phyloP scores from a whole-genome alignment of 1,140 invertebrate species.

The Calycopis cecrops region DNA sequence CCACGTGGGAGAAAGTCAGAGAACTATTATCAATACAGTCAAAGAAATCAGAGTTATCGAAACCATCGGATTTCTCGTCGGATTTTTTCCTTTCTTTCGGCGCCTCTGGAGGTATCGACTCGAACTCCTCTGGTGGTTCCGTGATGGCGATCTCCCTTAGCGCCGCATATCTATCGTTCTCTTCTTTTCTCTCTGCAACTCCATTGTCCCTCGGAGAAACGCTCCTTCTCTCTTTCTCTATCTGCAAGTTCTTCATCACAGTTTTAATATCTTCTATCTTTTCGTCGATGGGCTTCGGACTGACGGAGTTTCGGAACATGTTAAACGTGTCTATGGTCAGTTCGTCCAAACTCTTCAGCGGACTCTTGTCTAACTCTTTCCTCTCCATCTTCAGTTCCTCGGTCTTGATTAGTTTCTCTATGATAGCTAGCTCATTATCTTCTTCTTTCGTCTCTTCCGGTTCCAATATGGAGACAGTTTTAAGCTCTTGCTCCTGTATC shows the following conservation, averaged over 20 bases:
- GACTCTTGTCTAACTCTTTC: slow-evolving; percentile 50
- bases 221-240: slow-evolving; percentile 57
- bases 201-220: slow-evolving; percentile 60
- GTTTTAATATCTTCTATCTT: slow-evolving; percentile 73
- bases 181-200: slow-evolving; percentile 54
- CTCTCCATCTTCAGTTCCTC: slow-evolving; percentile 36
- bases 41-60: slow-evolving; percentile 73
- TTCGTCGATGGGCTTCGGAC: slow-evolving; percentile 62
- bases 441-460: slow-evolving; percentile 63
- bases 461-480: slow-evolving; percentile 73
- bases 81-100: slow-evolving; percentile 68
- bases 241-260: slow-evolving; percentile 70
- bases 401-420: slow-evolving; percentile 43
- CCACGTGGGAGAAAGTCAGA: slow-evolving; percentile 64
- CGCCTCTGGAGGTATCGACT: slow-evolving; percentile 65
- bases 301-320: slow-evolving; percentile 63
- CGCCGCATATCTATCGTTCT: slow-evolving; percentile 82
- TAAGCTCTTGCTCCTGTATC: slow-evolving; percentile 83
- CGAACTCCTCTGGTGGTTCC: slow-evolving; percentile 76
- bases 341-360: slow-evolving; percentile 59
- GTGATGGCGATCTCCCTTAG: slow-evolving; percentile 81
- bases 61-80: slow-evolving; percentile 71
- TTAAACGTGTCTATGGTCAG: slow-evolving; percentile 67
- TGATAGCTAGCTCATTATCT: slow-evolving; percentile 58
- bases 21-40: slow-evolving; percentile 72